Evolutionary conservation across 2,888 invertebrate genomes (phyloP), one percentile per base, ranked within the genome.

Genomic region (Dione juno): DNA sequence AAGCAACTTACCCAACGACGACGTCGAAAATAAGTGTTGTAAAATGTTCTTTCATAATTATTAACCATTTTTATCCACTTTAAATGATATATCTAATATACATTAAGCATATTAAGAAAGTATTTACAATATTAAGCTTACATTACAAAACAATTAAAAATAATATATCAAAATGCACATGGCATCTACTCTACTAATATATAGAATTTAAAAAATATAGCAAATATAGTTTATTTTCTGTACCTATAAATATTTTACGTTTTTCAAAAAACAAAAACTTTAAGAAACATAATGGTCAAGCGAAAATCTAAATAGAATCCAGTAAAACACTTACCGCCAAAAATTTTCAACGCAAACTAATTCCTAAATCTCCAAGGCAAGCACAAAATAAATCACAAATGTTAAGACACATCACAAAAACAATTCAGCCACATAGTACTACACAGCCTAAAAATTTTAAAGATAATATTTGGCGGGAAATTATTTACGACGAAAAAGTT

Each of bases 401-500:
- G n/a, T 66, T 71, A 75, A 82, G 78, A 71, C 82, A 84, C 84
- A 79, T 68, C 76, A 75, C 75, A 64, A 70, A 74, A 74, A 78
- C 73, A 77, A 79, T 78, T 77, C 80, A 79, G 79, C 79, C 84
- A 86, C 85, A 80, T 75, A 81, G 67, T 66, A 73, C 79, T 79
- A 78, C 77, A 57, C 67, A 61, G 59, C 21, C 10, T 28, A 43
- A 35, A 77, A 68, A 67, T 50, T 67, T 71, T 76, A 77, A 78
- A 58, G 76, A 77, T 77, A 81, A 78, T 78, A 80, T 77, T 83
- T 84, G 90, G 92, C 91, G 91, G 88, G 90, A 90, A 90, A 84
- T 74, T 69, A 72, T 71, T 70, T 78, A 80, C 81, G 76, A 81
- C 90, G 92, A 84, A 89, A 92, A 92, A 92, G 92, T 92, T 92